Percentiles rank a stretch among this genome's conserved stretches.
phyloP scores from a whole-genome alignment of 2,888 invertebrate genomes.

The Atethmia centrago region DNA sequence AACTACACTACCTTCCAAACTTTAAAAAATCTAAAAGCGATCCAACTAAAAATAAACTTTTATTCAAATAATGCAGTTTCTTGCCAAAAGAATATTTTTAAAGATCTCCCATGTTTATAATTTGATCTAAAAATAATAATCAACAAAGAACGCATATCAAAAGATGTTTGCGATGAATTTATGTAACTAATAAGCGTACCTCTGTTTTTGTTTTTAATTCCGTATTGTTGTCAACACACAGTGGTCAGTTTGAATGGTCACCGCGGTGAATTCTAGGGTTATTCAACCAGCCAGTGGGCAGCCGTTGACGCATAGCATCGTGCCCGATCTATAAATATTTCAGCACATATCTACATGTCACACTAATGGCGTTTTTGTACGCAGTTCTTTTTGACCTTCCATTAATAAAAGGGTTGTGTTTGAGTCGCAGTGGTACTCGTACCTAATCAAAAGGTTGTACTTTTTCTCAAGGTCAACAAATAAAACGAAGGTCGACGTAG shows the following conservation, averaged over 20 bases:
- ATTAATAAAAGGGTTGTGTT: constrained; percentile 27
- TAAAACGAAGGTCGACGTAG: constrained; percentile 37
- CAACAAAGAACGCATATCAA: constrained; percentile 31
- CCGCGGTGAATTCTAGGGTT: constrained; percentile 75
- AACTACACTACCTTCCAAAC: constrained; percentile 4
- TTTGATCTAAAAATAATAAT: constrained; percentile 33
- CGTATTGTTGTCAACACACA: constrained; percentile 60
- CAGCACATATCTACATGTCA: constrained; percentile 59
- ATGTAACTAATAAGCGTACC: constrained; percentile 35
- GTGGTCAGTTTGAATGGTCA: constrained; percentile 42
- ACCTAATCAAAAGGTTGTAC: constrained; percentile 29
- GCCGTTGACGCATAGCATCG: constrained; percentile 69
- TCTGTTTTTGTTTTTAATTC: constrained; percentile 49
- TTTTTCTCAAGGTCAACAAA: constrained; percentile 42
- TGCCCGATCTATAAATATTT: constrained; percentile 72
- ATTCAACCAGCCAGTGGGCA: constrained; percentile 79
- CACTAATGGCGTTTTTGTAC: constrained; percentile 63
- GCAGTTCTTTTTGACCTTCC: constrained; percentile 32
- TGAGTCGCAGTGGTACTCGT: constrained; percentile 19
- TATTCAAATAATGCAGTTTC: constrained; percentile 30
- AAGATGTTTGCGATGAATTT: constrained; percentile 21
- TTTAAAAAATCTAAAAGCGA: constrained; percentile 12
- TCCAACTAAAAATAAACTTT: constrained; percentile 28
- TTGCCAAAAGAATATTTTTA: constrained; percentile 48
- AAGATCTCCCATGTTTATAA: constrained; percentile 26